A percentile compares a stretch with the other conserved stretches of the same genome.
Evolutionary conservation across 2,113 vertebrate genomes (phyloP).

Genomic region (Seriola quinqueradiata): DNA sequence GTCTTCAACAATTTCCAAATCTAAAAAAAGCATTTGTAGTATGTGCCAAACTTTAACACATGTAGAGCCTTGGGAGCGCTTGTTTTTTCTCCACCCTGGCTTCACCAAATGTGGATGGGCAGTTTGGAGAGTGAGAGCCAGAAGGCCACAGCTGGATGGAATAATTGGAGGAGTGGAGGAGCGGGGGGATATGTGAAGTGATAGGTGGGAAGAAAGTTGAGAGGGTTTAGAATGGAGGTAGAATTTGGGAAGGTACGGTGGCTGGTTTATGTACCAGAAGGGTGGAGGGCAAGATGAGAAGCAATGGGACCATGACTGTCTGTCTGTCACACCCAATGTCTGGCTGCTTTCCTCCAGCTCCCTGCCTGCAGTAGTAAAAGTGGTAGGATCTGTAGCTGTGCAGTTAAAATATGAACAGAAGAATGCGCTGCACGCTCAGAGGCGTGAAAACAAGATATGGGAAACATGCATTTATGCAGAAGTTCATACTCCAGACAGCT

Average conservation of each 20-base stretch:
- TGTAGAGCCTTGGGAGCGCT: slow-evolving; percentile 4
- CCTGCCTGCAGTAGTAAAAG: background rate
- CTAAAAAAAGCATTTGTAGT: background rate
- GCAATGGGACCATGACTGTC: slow-evolving; percentile 8
- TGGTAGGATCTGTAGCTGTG: background rate
- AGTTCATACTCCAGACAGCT: slow-evolving; percentile 21
- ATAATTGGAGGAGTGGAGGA: background rate
- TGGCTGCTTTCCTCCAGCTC: slow-evolving; percentile 6
- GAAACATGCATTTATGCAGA: slow-evolving; percentile 36
- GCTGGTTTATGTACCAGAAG: slow-evolving; percentile 5
- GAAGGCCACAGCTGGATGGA: slow-evolving; percentile 48
- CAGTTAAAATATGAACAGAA: background rate
- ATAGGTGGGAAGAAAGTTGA: slow-evolving; percentile 17
- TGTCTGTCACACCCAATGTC: slow-evolving; percentile 26
- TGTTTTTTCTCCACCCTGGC: slow-evolving; percentile 42
- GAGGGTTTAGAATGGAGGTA: slow-evolving; percentile 12
- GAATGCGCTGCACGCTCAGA: background rate
- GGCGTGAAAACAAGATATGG: background rate
- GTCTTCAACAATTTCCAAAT: background rate
- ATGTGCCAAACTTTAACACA: slow-evolving; percentile 8
- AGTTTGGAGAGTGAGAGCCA: slow-evolving; percentile 37
- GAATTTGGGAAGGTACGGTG: background rate
- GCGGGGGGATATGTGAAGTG: background rate
- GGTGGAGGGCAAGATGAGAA: slow-evolving; percentile 33
- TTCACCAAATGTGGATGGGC: slow-evolving; percentile 41